phyloP scores from a whole-genome alignment of 2,113 vertebrate species.

The Sciurus niger region DNA sequence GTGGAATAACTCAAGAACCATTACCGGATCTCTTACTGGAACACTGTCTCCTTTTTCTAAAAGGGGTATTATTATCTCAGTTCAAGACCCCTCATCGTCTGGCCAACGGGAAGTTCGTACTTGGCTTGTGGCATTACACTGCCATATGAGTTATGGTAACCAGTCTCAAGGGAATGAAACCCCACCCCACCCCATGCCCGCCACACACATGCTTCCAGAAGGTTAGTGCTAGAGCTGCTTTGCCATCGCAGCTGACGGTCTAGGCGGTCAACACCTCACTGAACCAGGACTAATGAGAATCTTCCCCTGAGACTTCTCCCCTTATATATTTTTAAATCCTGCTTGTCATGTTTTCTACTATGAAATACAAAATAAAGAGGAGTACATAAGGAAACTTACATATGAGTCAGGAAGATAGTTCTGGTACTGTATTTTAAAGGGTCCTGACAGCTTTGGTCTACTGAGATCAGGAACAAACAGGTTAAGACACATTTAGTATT shows the following conservation, averaged over 20 bases:
- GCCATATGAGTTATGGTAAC: background rate
- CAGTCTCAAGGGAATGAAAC: background rate
- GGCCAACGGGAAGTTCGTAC: background rate
- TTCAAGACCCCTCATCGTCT: background rate
- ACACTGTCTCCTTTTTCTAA: background rate
- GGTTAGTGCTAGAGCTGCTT: background rate
- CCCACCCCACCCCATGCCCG: accelerated
- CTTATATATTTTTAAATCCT: background rate
- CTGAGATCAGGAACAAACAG: background rate
- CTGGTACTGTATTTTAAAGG: background rate
- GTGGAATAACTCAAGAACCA: background rate
- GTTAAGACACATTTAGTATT: background rate
- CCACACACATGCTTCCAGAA: background rate
- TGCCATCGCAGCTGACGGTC: background rate
- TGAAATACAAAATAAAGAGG: background rate
- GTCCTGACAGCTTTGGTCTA: background rate
- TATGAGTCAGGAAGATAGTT: background rate
- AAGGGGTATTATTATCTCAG: background rate
- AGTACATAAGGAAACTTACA: background rate
- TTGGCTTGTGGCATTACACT: background rate
- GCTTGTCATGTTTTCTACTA: background rate
- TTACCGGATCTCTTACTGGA: background rate
- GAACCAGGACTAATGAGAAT: background rate
- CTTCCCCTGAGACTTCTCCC: background rate
- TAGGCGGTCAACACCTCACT: too few species aligned